Evolutionary conservation across 2,113 vertebrate genomes (phyloP).

Genomic region (Egretta garzetta): DNA sequence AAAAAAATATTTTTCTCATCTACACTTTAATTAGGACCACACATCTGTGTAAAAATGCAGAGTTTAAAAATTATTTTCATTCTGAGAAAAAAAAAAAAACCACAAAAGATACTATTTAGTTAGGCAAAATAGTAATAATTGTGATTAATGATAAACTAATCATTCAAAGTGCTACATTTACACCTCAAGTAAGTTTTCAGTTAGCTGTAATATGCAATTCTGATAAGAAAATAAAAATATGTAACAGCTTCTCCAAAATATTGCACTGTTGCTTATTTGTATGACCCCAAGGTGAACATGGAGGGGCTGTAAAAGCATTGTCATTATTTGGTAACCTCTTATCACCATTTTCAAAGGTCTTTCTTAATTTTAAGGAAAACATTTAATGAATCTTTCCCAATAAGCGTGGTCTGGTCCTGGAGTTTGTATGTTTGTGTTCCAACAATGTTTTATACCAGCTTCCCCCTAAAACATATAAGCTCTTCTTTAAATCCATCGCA

Average conservation of each 20-base stretch:
- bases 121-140: background rate
- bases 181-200: background rate
- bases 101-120: background rate
- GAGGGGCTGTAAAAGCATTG: background rate
- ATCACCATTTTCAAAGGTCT: background rate
- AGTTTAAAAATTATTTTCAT: background rate
- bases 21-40: background rate
- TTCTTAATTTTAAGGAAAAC: background rate
- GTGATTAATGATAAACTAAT: background rate
- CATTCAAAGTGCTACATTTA: background rate
- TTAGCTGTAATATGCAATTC: background rate
- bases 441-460: background rate
- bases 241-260: background rate
- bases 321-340: background rate
- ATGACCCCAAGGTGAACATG: fast-evolving
- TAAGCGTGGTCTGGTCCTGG: background rate
- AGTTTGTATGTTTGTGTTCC: background rate
- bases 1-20: background rate
- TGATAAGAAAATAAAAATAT: background rate
- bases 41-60: background rate
- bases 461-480: background rate
- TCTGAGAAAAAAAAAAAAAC: background rate
- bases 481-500: background rate
- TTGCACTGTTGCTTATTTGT: background rate
- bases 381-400: background rate